phyloP scores from a whole-genome alignment of 2,113 vertebrate species.

The Falco punctatus region DNA sequence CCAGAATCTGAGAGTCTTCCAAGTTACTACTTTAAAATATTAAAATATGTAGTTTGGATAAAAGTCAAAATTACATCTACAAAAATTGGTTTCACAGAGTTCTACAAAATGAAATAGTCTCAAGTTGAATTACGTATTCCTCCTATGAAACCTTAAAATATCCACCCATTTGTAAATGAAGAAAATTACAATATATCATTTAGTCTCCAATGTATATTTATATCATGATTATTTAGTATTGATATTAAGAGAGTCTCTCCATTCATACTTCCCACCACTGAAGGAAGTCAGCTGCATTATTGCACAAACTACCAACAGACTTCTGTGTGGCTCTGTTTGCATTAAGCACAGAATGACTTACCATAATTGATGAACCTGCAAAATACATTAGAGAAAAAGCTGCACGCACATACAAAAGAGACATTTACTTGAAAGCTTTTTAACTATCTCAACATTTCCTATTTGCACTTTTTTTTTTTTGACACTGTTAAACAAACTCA shows the following conservation, averaged over 20 bases:
- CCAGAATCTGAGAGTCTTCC: neutral
- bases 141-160: neutral
- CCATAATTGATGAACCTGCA: neutral
- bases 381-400: neutral
- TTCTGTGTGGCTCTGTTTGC: neutral
- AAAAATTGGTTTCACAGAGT: neutral
- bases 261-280: neutral
- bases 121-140: neutral
- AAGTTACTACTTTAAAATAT: neutral
- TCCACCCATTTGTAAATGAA: neutral
- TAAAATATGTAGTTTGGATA: neutral
- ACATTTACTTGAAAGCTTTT: neutral
- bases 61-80: neutral
- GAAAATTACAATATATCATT: neutral
- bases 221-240: neutral
- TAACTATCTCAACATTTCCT: neutral
- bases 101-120: neutral
- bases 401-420: neutral
- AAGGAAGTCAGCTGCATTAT: neutral
- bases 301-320: neutral
- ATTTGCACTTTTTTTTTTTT: neutral
- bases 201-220: neutral
- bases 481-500: neutral
- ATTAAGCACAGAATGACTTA: neutral
- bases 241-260: neutral